Evolutionary conservation across 2,797 vertebrate genomes (phyloP).

Genomic region (Euthynnus affinis): DNA sequence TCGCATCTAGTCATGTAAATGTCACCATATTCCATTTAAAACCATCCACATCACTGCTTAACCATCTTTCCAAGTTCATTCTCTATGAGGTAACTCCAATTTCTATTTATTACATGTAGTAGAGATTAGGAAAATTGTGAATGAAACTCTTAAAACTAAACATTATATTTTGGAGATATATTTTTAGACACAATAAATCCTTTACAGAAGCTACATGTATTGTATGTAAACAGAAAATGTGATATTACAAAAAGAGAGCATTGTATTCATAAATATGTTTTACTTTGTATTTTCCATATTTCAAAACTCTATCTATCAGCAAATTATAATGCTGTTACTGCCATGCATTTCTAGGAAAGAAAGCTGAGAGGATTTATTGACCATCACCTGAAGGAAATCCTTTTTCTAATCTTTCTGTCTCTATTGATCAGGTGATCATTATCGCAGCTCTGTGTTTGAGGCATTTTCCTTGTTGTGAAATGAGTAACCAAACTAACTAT

Average conservation of each 20-base stretch:
- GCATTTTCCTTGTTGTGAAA: conserved; percentile 16
- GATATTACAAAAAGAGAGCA: not conserved
- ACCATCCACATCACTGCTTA: not conserved
- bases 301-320: too few relatives aligned
- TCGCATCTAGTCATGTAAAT: not conserved
- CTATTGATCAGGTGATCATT: conserved; percentile 54
- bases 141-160: too few relatives aligned
- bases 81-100: not conserved
- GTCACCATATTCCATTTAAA: not conserved
- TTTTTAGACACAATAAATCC: not conserved
- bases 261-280: not conserved
- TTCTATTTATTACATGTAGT: too few relatives aligned
- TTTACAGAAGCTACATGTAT: not conserved
- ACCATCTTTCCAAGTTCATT: not conserved
- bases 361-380: conserved; percentile 9
- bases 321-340: not conserved
- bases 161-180: not conserved
- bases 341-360: conserved; percentile 37
- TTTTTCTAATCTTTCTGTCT: conserved; percentile 28
- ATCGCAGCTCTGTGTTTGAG: conserved; percentile 13
- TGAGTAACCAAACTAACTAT: conserved; percentile 31
- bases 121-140: too few relatives aligned
- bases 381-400: conserved; percentile 9
- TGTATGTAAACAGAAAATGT: not conserved
- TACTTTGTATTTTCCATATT: not conserved